Evolutionary conservation across 2,888 invertebrate species (phyloP).

Genomic region (Calephelis perditalis): DNA sequence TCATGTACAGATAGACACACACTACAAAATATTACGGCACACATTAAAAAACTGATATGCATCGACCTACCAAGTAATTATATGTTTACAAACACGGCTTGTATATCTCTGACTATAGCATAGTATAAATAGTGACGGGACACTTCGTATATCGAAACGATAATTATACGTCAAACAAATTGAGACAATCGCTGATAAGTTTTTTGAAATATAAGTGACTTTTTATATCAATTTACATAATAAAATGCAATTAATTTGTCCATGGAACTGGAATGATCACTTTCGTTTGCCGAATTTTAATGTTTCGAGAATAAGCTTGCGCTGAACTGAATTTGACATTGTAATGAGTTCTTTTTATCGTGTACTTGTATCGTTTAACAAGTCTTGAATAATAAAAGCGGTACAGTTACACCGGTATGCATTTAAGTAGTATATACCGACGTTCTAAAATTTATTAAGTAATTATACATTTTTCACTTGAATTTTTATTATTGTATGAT

Average conservation of each 20-base stretch:
- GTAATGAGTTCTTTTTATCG: not conserved
- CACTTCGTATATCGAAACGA: constrained; percentile 34
- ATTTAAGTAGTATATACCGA: too few relatives aligned
- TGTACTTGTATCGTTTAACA: not conserved
- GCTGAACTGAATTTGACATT: not conserved
- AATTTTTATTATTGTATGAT: too few relatives aligned
- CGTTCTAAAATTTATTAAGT: too few relatives aligned
- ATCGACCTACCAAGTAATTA: constrained; percentile 76
- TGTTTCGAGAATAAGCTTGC: not conserved
- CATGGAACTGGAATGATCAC: constrained; percentile 14
- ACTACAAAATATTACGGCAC: constrained; percentile 29
- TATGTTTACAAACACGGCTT: constrained; percentile 71
- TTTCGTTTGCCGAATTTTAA: constrained; percentile 10
- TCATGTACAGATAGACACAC: constrained; percentile 28
- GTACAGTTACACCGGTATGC: not conserved
- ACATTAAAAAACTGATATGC: constrained; percentile 60
- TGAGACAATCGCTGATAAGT: constrained; percentile 3
- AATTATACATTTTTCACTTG: too few relatives aligned
- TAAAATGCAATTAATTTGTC: constrained; percentile 18
- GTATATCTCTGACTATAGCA: constrained; percentile 45
- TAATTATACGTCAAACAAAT: constrained; percentile 21
- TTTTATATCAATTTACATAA: constrained; percentile 7
- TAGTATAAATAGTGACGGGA: constrained; percentile 42
- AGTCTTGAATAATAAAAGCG: not conserved
- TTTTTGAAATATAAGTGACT: constrained; percentile 4